A percentile compares a stretch with the other conserved stretches of the same genome.
phyloP scores from a whole-genome alignment of 2,888 invertebrate genomes.

The Microplitis deprimator region DNA sequence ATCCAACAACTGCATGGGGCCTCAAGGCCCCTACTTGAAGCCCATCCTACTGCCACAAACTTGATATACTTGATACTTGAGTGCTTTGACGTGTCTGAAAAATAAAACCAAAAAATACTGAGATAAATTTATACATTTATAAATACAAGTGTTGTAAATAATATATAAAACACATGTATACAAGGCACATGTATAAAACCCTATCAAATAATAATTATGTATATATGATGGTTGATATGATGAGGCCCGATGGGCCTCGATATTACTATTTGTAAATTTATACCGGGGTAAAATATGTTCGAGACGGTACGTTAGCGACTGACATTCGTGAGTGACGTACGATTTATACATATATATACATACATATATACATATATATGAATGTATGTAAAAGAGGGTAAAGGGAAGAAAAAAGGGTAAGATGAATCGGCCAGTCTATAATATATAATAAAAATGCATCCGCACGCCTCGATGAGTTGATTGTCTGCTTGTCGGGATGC shows the following conservation, averaged over 20 bases:
- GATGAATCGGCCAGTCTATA: conserved; percentile 70
- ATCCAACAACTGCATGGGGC: conserved; percentile 55
- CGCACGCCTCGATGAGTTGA: conserved; percentile 72
- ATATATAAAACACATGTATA: conserved; percentile 22
- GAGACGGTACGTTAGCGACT: conserved; percentile 71
- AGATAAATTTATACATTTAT: not conserved
- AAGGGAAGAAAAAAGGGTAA: conserved; percentile 51
- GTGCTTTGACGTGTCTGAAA: conserved; percentile 68
- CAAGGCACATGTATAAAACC: conserved; percentile 70
- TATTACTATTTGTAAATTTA: conserved; percentile 51
- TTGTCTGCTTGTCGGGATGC: conserved; percentile 72
- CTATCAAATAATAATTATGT: conserved; percentile 72
- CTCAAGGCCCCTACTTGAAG: conserved; percentile 50
- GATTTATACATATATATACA: conserved; percentile 41
- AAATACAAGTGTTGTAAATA: not conserved
- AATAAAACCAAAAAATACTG: conserved; percentile 54
- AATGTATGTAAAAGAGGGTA: conserved; percentile 3
- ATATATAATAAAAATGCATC: conserved; percentile 72
- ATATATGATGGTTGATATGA: conserved; percentile 63
- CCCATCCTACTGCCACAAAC: conserved; percentile 68
- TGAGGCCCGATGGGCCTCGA: conserved; percentile 14
- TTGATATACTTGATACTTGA: conserved; percentile 63
- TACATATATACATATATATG: not conserved
- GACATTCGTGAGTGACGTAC: conserved; percentile 59
- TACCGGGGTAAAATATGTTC: conserved; percentile 69